phyloP scores from a whole-genome alignment of 1,140 invertebrate species.

The Eriocheir sinensis region DNA sequence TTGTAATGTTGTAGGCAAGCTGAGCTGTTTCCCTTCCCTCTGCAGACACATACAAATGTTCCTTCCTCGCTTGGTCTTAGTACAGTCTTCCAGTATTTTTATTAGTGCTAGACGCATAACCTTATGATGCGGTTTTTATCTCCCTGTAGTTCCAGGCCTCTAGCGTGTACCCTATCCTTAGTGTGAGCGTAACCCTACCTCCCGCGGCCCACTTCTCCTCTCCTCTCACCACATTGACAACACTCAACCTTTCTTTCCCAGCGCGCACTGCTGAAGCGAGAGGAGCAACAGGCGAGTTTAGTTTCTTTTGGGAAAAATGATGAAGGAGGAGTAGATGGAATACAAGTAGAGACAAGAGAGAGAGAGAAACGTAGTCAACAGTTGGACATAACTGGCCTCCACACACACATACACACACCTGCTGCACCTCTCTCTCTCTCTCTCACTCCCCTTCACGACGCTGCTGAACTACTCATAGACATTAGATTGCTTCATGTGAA shows the following conservation, averaged over 20 bases:
- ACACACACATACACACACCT: conserved; percentile 48
- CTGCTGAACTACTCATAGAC: conserved; percentile 28
- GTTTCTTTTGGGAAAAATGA: conserved; percentile 26
- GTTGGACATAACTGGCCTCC: conserved; percentile 43
- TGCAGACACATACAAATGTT: background rate
- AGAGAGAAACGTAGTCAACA: background rate
- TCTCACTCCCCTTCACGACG: conserved; percentile 12
- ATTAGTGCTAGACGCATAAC: background rate
- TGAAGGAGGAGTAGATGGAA: conserved; percentile 7
- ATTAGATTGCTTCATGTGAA: conserved; percentile 64
- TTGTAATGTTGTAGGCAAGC: background rate
- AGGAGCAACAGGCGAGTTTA: conserved; percentile 74
- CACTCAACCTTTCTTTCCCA: conserved; percentile 73
- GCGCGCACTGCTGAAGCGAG: conserved; percentile 73
- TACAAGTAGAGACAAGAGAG: background rate
- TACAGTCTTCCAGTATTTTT: background rate
- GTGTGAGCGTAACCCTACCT: background rate
- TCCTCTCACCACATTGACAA: conserved; percentile 62
- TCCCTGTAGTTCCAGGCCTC: background rate
- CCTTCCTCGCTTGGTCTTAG: background rate
- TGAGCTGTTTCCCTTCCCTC: background rate
- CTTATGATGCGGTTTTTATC: background rate
- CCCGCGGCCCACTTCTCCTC: background rate
- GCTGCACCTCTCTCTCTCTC: conserved; percentile 64
- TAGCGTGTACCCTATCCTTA: background rate